These are phyloP conservation scores for Nannobrachium achirus DNA, from an alignment of 2,113 vertebrate genomes.

Conservation along the genomic window DNA sequence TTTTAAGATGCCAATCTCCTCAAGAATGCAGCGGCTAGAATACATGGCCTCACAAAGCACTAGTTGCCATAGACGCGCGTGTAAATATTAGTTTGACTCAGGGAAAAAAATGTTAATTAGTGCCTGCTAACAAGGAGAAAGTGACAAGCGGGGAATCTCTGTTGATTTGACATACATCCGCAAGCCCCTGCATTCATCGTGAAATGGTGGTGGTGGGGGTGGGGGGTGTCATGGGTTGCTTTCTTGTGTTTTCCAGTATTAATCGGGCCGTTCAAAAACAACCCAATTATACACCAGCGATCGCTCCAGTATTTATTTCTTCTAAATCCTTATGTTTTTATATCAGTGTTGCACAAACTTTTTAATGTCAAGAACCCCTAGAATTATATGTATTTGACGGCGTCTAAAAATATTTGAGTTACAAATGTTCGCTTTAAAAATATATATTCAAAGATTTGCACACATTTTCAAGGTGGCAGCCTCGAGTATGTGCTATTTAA, in stretches of 20 bases:
- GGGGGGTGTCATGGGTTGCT: slow-evolving; percentile 7
- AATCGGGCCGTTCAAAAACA: slow-evolving; percentile 38
- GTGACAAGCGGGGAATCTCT: slow-evolving; percentile 59
- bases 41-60: slow-evolving; percentile 70
- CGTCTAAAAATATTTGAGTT: too few species aligned
- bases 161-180: slow-evolving; percentile 59
- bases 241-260: slow-evolving; percentile 38
- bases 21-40: slow-evolving; percentile 72
- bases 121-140: slow-evolving; percentile 66
- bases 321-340: too few species aligned
- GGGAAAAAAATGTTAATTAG: slow-evolving; percentile 65
- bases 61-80: slow-evolving; percentile 76
- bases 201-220: too few species aligned
- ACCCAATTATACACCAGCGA: slow-evolving; percentile 53
- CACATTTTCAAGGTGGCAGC: too few species aligned
- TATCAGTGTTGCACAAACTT: too few species aligned
- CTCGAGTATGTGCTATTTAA: too few species aligned
- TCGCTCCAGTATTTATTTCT: neutral
- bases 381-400: too few species aligned
- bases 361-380: too few species aligned
- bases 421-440: too few species aligned
- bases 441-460: too few species aligned
- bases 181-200: slow-evolving; percentile 41
- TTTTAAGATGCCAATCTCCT: slow-evolving; percentile 78
- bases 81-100: slow-evolving; percentile 79